Evolutionary conservation across 2,888 invertebrate genomes (phyloP).

Genomic region (Crioceris asparagi): DNA sequence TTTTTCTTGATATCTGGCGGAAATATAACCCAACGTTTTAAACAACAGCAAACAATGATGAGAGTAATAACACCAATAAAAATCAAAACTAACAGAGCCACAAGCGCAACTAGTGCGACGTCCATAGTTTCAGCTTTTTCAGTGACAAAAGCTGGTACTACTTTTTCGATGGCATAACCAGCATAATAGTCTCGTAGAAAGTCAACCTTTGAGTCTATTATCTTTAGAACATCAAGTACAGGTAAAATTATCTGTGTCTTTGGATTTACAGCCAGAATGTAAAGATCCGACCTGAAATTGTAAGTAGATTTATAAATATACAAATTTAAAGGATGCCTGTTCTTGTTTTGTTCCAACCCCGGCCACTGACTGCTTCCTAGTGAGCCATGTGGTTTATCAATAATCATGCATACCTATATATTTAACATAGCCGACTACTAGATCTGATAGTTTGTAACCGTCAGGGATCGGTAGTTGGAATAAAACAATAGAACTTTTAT

Average conservation of each 20-base stretch:
- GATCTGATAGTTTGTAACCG: no score
- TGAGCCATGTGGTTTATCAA: no score
- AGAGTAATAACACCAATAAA: slow-evolving; percentile 81
- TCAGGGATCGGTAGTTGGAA: no score
- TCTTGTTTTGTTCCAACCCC: no score
- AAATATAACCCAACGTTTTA: slow-evolving; percentile 77
- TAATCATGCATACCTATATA: no score
- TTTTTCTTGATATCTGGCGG: slow-evolving; percentile 74
- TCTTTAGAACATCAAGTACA: slow-evolving; percentile 67
- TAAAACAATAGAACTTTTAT: no score
- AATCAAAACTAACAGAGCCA: slow-evolving; percentile 73
- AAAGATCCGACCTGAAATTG: slow-evolving; percentile 66
- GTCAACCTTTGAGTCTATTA: slow-evolving; percentile 77
- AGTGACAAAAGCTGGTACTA: slow-evolving; percentile 56
- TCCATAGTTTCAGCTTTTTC: slow-evolving; percentile 69
- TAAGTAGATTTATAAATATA: no score
- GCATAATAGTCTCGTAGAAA: slow-evolving; percentile 69
- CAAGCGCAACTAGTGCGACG: slow-evolving; percentile 74
- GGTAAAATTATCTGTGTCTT: slow-evolving; percentile 62
- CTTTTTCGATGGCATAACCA: slow-evolving; percentile 64
- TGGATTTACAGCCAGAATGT: slow-evolving; percentile 71
- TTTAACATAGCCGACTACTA: no score
- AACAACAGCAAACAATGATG: slow-evolving; percentile 76
- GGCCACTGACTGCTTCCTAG: no score
- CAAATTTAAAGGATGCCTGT: no score